Conservation (phyloP, 2,888 invertebrate genomes). For the Pasiphila rectangulata region DNA sequence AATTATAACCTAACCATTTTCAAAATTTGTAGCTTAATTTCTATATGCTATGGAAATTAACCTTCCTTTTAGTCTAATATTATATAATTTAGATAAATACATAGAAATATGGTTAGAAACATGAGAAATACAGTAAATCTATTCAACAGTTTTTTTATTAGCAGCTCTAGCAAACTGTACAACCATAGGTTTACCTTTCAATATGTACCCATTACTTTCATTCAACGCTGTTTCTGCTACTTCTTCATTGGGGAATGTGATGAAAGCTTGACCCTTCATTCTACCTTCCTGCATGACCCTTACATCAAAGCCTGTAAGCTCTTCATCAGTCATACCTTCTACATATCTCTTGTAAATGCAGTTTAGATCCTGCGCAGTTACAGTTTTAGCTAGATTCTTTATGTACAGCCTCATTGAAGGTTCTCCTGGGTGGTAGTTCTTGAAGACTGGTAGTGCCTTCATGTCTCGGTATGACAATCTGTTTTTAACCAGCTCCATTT, state of each 20-base stretch:
- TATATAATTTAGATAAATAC: no score
- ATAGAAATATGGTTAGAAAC: no score
- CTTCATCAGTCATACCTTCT: conserved; percentile 57
- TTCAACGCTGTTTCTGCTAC: conserved; percentile 87
- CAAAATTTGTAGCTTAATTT: no score
- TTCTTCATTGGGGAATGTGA: conserved; percentile 87
- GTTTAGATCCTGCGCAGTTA: conserved; percentile 86
- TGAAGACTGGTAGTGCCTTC: conserved; percentile 88
- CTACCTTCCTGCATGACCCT: conserved; percentile 95
- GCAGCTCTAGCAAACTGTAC: conserved; percentile 88
- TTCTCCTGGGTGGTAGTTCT: conserved; percentile 91
- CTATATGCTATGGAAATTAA: neutral
- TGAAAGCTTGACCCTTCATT: conserved; percentile 98
- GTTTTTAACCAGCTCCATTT: conserved; percentile 84
- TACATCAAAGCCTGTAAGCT: conserved; percentile 82
- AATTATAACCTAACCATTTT: no score
- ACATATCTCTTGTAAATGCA: conserved; percentile 87
- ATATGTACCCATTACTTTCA: conserved; percentile 92
- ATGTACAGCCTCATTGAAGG: conserved; percentile 93
- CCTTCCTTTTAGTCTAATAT: neutral
- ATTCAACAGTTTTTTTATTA: conserved; percentile 65
- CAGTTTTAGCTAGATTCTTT: conserved; percentile 93
- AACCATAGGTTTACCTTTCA: conserved; percentile 94
- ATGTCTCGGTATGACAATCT: conserved; percentile 87
- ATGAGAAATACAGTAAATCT: no score